Evolutionary conservation across 2,797 vertebrate genomes (phyloP), one percentile per base, ranked within the genome.

Genomic region (Scolopax rusticola): DNA sequence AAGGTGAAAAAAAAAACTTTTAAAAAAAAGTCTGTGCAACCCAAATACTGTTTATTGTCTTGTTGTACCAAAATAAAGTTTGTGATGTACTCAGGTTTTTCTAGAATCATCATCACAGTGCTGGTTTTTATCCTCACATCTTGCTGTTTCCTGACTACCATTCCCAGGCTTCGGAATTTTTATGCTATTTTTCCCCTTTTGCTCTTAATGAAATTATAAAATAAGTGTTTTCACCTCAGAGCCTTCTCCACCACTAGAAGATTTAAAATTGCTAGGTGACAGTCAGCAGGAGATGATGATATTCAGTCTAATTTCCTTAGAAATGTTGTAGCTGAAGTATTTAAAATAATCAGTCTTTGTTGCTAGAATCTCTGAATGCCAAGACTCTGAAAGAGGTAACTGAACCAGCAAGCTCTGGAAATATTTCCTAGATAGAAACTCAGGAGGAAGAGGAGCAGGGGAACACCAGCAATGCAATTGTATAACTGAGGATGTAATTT

Each of bases 261-360:
- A 69, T 92, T 95, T 80, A 14, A 83, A 91, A 86, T 75, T 78
- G 15, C 33, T 78, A 60, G 45, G 53, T 86, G 28, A 90, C 19
- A 78, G 23, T 68, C 60, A 85, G 33, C 41, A 80, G 60, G 56
- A 80, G 60, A 82, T 33, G 77, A 64, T 81, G 60, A 94, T 50
- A 85, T 18, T 61, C 3, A 1, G 32, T 56, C 36, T 80, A 64
- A 85, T 87, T 83, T 91, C 28, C 48, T 68, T 60, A 85, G 82
- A 89, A 89, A 83, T 45, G 30, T 80, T 77, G n/a, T 38, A 80
- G 73, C 33, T 87, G 48, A 87, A 81, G 38, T 83, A 43, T 70
- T 95, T 84, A 15, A 50, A 91, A 90, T 61, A 92, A 76, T 68
- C 76, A 41, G 24, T 25, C 68, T 89, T 85, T 87, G 84, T 92